phyloP scores from a whole-genome alignment of 2,888 invertebrate genomes.

The Zygothrica quintamaculata region DNA sequence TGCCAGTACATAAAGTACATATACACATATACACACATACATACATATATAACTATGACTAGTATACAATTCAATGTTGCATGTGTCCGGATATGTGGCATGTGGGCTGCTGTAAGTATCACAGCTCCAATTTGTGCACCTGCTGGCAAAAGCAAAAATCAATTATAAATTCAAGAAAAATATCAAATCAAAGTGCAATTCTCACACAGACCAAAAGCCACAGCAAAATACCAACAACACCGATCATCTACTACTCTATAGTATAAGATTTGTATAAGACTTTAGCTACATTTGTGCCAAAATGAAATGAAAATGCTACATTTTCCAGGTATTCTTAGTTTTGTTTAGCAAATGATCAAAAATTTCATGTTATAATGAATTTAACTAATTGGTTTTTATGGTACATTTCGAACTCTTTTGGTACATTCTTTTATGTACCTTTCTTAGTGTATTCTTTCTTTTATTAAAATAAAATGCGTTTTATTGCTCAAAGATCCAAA shows the following conservation, averaged over 20 bases:
- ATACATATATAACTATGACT: slow-evolving; percentile 5
- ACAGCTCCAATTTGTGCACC: slow-evolving; percentile 66
- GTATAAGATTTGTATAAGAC: neutral
- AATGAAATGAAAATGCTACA: no score
- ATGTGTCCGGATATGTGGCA: slow-evolving; percentile 36
- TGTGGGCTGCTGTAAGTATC: slow-evolving; percentile 42
- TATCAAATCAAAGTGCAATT: slow-evolving; percentile 47
- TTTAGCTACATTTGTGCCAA: no score
- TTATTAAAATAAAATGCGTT: no score
- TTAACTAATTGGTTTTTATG: no score
- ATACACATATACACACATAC: slow-evolving; percentile 10
- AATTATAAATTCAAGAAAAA: slow-evolving; percentile 63
- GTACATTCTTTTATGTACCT: no score
- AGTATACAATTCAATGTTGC: slow-evolving; percentile 21
- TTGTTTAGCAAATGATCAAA: no score
- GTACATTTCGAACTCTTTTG: no score
- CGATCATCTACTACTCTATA: slow-evolving; percentile 9
- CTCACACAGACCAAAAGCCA: slow-evolving; percentile 4
- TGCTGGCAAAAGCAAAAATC: slow-evolving; percentile 70
- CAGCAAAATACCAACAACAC: neutral
- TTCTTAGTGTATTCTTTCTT: no score
- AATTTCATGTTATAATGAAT: no score
- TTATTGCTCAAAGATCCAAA: no score
- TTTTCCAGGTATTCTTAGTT: no score
- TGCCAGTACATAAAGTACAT: neutral